These are phyloP conservation scores for Rachycentron canadum DNA, from an alignment of 2,797 vertebrate genomes.

Conservation along the genomic window DNA sequence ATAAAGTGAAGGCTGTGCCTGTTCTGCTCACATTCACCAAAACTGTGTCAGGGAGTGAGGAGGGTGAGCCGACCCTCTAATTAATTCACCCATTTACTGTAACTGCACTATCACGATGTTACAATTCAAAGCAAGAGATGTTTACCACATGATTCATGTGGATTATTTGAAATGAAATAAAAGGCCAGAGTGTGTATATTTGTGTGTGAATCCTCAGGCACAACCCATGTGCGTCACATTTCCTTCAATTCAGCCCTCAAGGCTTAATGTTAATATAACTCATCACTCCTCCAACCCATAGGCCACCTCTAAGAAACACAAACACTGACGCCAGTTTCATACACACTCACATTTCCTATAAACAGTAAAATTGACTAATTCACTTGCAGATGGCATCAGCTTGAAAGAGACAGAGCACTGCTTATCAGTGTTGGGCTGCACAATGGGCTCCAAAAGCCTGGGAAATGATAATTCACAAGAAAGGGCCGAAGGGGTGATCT, in stretches of 20 bases:
- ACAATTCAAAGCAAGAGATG: neutral
- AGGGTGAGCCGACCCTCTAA: neutral
- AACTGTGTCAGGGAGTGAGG: no score
- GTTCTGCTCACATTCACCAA: no score
- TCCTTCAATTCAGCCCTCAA: constrained; percentile 62
- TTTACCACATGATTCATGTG: neutral
- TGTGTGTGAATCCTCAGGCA: constrained; percentile 16
- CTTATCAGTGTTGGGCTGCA: neutral
- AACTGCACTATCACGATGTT: neutral
- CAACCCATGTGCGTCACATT: constrained; percentile 50
- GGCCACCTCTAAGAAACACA: constrained; percentile 36
- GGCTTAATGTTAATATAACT: constrained; percentile 31
- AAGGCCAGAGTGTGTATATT: neutral
- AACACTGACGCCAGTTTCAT: constrained; percentile 21
- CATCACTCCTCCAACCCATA: constrained; percentile 13
- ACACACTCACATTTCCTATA: constrained; percentile 14
- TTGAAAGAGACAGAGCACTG: neutral
- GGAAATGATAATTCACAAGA: no score
- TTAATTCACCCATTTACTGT: neutral
- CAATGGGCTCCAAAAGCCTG: no score
- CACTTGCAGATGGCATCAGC: neutral
- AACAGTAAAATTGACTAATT: neutral
- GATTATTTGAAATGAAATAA: constrained; percentile 2
- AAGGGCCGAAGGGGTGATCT: no score
- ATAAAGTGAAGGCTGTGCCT: no score